These are phyloP conservation scores for Orthonyx spaldingii DNA, from an alignment of 2,113 vertebrate species.

Conservation along the genomic window DNA sequence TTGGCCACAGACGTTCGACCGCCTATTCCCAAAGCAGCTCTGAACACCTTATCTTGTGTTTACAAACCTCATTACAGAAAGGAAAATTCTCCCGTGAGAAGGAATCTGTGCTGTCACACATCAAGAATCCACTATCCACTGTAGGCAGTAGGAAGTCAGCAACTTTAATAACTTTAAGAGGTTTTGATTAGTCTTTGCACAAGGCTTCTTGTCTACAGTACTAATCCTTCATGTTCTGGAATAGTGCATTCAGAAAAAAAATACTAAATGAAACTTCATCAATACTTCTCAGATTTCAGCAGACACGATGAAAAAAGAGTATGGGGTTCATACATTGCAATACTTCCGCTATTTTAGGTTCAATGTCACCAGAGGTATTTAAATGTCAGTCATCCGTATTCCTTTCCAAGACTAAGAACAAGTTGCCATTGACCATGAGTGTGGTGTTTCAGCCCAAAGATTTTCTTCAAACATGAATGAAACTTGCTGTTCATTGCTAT, in stretches of 20 bases:
- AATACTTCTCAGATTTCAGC: neutral
- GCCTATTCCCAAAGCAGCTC: no score
- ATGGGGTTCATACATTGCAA: neutral
- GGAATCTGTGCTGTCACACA: no score
- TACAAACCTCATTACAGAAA: no score
- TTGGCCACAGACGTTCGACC: no score
- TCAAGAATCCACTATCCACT: neutral
- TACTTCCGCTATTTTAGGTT: neutral
- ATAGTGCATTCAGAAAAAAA: neutral
- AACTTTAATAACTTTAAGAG: neutral
- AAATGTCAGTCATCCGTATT: neutral
- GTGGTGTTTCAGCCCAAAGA: neutral
- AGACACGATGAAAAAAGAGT: neutral
- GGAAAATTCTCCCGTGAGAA: no score
- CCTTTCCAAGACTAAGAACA: neutral
- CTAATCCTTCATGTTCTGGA: neutral
- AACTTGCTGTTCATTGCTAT: neutral
- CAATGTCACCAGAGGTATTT: neutral
- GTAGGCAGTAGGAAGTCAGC: neutral
- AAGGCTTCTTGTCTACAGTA: neutral
- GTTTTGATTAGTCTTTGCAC: neutral
- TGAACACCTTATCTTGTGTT: no score
- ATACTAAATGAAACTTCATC: neutral
- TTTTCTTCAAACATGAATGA: neutral
- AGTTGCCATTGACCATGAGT: neutral